Percentiles rank a stretch among this genome's conserved stretches.
Conservation (phyloP, 1,140 invertebrate species). For the Drosophila orena region DNA sequence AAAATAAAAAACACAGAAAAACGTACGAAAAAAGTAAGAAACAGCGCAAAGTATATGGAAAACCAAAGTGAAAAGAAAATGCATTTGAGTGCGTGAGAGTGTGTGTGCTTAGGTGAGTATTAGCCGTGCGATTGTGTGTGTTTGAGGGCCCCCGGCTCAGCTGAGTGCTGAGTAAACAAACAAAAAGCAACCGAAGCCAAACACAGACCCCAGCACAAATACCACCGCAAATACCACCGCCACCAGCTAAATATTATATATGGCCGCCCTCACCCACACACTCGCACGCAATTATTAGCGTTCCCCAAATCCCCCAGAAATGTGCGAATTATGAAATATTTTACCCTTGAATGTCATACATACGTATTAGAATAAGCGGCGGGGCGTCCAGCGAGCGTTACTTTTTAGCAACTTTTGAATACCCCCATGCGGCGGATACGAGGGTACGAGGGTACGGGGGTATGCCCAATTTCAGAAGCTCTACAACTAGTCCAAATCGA, state of each 20-base stretch:
- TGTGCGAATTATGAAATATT: constrained; percentile 76
- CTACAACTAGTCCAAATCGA: too few species aligned
- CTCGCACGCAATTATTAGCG: constrained; percentile 51
- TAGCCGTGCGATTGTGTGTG: constrained; percentile 24
- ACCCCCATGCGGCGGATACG: background rate
- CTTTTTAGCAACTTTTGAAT: constrained; percentile 61
- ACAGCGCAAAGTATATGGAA: constrained; percentile 3
- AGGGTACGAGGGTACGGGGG: background rate
- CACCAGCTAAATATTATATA: background rate
- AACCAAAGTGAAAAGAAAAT: constrained; percentile 47
- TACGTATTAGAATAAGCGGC: constrained; percentile 12
- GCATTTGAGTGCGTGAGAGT: constrained; percentile 56
- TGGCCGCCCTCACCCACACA: background rate
- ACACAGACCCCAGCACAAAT: constrained; percentile 46
- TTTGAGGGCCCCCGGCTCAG: constrained; percentile 44
- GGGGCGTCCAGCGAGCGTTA: constrained; percentile 23
- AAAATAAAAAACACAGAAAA: background rate
- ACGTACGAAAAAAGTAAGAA: constrained; percentile 24
- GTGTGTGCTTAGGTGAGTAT: constrained; percentile 35
- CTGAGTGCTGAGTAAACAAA: constrained; percentile 68
- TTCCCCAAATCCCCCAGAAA: constrained; percentile 48
- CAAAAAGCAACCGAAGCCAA: constrained; percentile 62
- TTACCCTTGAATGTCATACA: constrained; percentile 70
- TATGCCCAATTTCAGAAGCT: background rate
- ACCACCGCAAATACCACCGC: constrained; percentile 13